Base-by-base conservation (phyloP, 1,140 invertebrate genomes). In the Diplogasteroides magnus region DNA sequence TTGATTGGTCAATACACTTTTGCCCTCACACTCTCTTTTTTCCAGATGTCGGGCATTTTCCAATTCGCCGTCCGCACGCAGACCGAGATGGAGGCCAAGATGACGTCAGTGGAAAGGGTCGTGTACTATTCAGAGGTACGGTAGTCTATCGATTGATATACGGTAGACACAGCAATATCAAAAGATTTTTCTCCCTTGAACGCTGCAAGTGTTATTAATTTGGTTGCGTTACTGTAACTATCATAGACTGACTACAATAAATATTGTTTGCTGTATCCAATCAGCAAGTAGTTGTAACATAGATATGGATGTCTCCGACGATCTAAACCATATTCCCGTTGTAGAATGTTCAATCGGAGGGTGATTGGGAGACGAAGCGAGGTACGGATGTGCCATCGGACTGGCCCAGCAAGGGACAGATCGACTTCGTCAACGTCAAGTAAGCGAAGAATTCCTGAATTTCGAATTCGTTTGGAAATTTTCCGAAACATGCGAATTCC, bases 11-110 rank as follows among this genome's bases (percentile, higher is more conserved):
- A 56, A 56, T 56, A 56, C 15, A 56, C 55, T 56, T 23, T 56
- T 56, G 15, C 55, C 23, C 55, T 56, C 15, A 56, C 23, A 56
- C 15, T 56, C 15, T 56, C 55, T 19, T 15, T 56, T 23, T 64
- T 64, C 25, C 62, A 87, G 85, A 85, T 90, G 74, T 88, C 87
- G 58, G 88, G 89, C 82, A 81, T 87, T 15, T 88, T 90, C 75
- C 89, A 90, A 77, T 90, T 87, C 74, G 87, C 88, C 3, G 86
- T 86, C 71, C 83, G 89, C 74, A 81, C 88, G 57, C 85, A 88
- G 68, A 87, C 88, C 27, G 89, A 90, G 76, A 85, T 87, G 1
- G 88, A 90, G 80, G 83, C 88, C 3, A 85, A 87, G 62, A 89
- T 90, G 78, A 87, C 88, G 14, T 89, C 88, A 32, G 87, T 88